These are phyloP conservation scores for Acrobasis consociella DNA, from an alignment of 2,888 invertebrate species.

Conservation along the genomic window DNA sequence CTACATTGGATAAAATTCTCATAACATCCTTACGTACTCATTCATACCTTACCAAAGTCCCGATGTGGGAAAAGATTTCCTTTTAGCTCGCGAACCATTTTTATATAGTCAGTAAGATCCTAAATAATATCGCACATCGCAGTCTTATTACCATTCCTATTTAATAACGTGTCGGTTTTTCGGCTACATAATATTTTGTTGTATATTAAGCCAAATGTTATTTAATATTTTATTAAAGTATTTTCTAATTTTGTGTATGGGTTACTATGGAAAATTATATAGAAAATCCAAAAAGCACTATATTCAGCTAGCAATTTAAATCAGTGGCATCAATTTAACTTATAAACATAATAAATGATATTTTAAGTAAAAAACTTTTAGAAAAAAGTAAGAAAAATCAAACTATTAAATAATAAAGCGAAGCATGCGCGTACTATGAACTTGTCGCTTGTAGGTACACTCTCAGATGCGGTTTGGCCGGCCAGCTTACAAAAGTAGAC, in stretches of 20 bases:
- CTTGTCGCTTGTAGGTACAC: no score
- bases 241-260: neutral
- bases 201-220: constrained; percentile 1
- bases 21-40: neutral
- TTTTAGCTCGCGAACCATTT: constrained; percentile 8
- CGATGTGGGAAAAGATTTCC: constrained; percentile 6
- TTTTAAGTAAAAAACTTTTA: no score
- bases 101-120: constrained; percentile 16
- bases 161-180: constrained; percentile 11
- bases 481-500: no score
- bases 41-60: neutral
- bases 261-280: no score
- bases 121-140: constrained; percentile 7
- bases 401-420: no score
- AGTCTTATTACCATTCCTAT: constrained; percentile 16
- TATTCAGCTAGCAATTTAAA: no score
- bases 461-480: no score
- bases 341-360: no score
- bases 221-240: neutral
- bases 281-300: no score
- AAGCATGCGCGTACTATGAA: no score
- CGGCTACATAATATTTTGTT: constrained; percentile 5
- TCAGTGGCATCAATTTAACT: no score
- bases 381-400: no score
- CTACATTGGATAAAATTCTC: neutral